Evolutionary conservation across 2,888 invertebrate genomes (phyloP).

Genomic region (Pelosia muscerda): DNA sequence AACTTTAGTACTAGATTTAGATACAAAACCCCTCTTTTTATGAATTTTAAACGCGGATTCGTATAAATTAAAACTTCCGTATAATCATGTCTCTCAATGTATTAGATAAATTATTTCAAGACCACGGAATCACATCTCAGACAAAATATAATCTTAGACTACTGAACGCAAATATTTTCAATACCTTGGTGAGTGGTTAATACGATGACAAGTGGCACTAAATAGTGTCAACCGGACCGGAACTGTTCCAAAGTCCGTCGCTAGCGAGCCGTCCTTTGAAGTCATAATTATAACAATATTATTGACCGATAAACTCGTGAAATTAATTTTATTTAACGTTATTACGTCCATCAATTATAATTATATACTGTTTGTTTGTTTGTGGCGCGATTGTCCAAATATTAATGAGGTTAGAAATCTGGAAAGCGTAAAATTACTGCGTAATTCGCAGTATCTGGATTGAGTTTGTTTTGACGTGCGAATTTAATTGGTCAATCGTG

Average conservation of each 20-base stretch:
- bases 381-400: constrained; percentile 44
- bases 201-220: constrained; percentile 31
- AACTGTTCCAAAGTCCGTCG: constrained; percentile 30
- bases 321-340: constrained; percentile 65
- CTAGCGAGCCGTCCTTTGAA: constrained; percentile 67
- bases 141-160: constrained; percentile 12
- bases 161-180: constrained; percentile 30
- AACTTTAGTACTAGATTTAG: background rate
- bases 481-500: constrained; percentile 1
- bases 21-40: too few species aligned
- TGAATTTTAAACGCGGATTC: too few species aligned
- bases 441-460: constrained; percentile 21
- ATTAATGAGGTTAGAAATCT: constrained; percentile 49
- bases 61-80: too few species aligned
- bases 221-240: constrained; percentile 42
- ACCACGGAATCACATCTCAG: background rate
- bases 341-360: constrained; percentile 61
- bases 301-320: constrained; percentile 66
- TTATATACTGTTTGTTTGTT: constrained; percentile 72
- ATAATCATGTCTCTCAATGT: too few species aligned
- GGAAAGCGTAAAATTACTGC: constrained; percentile 32
- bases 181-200: constrained; percentile 25
- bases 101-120: background rate
- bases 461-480: constrained; percentile 23
- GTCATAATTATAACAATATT: constrained; percentile 67